These are phyloP conservation scores for Cotesia chilonis DNA, from an alignment of 1,140 invertebrate genomes.

Conservation along the genomic window DNA sequence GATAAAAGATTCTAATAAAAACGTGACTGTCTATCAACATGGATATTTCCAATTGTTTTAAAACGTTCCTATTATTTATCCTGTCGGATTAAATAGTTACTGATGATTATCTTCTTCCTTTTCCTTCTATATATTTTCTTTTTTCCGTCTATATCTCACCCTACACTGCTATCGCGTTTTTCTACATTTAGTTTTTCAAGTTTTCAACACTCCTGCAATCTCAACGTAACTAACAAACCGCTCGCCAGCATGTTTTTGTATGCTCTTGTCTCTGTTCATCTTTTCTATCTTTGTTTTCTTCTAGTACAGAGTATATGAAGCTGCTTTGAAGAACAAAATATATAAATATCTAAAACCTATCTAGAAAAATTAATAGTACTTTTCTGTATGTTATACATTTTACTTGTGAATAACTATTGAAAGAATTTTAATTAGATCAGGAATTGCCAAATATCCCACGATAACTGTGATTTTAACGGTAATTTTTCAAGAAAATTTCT, in stretches of 20 bases:
- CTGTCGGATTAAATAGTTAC: constrained; percentile 6
- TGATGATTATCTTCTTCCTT: constrained; percentile 22
- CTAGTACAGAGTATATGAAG: constrained; percentile 1
- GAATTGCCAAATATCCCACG: no score
- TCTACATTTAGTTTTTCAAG: neutral
- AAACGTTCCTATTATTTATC: constrained; percentile 16
- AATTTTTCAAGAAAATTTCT: no score
- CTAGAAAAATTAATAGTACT: neutral
- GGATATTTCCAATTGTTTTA: constrained; percentile 27
- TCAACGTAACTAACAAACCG: neutral
- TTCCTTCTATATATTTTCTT: neutral
- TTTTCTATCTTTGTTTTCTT: neutral
- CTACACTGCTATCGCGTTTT: neutral
- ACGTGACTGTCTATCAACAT: neutral
- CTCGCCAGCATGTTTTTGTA: constrained; percentile 13
- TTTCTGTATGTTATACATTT: no score
- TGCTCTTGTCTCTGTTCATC: no score
- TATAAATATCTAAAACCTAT: neutral
- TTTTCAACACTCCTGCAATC: neutral
- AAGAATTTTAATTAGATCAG: no score
- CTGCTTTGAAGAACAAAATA: neutral
- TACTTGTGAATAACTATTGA: no score
- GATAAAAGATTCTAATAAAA: constrained; percentile 7
- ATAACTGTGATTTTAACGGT: no score
- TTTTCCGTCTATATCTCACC: neutral